phyloP scores from a whole-genome alignment of 2,113 vertebrate species.

The Pygathrix nemaeus region DNA sequence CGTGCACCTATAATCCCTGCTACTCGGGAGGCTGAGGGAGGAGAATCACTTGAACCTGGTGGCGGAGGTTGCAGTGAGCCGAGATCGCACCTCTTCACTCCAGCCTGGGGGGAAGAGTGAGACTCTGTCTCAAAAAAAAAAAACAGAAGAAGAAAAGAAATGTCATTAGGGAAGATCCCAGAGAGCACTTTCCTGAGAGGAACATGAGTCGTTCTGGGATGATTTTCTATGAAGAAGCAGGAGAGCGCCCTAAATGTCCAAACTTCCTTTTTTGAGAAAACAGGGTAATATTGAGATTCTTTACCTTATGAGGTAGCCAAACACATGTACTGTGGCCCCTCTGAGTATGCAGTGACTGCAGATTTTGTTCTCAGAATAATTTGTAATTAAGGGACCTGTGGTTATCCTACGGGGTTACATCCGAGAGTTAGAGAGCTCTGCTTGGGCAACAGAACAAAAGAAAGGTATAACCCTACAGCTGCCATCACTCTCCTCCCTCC shows the following conservation, averaged over 20 bases:
- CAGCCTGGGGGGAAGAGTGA: too few relatives aligned
- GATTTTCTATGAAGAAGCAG: neutral
- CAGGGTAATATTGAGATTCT: neutral
- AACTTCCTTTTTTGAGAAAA: neutral
- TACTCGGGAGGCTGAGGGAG: too few relatives aligned
- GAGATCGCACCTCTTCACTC: too few relatives aligned
- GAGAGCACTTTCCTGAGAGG: neutral
- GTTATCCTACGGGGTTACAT: neutral
- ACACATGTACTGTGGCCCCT: fast-evolving
- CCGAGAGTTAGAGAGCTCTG: neutral
- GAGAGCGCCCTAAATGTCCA: neutral
- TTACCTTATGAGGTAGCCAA: neutral
- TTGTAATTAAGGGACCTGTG: neutral
- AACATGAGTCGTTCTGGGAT: neutral
- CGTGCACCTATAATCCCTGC: too few relatives aligned
- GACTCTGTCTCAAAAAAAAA: too few relatives aligned
- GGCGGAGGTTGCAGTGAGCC: too few relatives aligned
- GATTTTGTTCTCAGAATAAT: neutral
- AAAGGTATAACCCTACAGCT: neutral
- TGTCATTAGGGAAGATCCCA: neutral
- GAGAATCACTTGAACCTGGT: too few relatives aligned
- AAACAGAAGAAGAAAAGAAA: too few relatives aligned
- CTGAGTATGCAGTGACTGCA: neutral
- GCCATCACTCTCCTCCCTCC: neutral
- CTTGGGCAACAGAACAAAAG: neutral